A percentile compares a stretch with the other conserved stretches of the same genome.
These are phyloP conservation scores for Urocolius indicus DNA, from an alignment of 2,113 vertebrate genomes.

Conservation along the genomic window DNA sequence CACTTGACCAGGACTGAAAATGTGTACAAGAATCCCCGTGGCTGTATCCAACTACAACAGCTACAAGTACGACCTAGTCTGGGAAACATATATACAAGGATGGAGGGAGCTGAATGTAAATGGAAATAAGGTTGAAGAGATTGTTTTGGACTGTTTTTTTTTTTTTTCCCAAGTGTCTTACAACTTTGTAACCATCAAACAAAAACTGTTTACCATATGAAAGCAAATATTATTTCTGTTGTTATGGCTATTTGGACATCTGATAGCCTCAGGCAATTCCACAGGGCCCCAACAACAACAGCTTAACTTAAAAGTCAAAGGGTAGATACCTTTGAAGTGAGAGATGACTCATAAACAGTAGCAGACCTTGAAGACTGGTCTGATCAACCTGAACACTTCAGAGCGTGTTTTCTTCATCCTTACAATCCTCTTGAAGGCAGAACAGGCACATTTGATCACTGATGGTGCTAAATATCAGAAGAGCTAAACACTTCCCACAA, in stretches of 20 bases:
- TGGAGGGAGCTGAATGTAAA: not conserved
- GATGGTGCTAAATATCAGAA: not conserved
- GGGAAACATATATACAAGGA: not conserved
- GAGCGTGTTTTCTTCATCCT: not conserved
- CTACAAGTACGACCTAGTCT: not conserved
- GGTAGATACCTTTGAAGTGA: conserved; percentile 40
- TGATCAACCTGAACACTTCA: not conserved
- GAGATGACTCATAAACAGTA: conserved; percentile 22
- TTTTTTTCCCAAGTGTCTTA: not conserved
- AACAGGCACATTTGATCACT: not conserved
- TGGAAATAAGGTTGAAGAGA: not conserved
- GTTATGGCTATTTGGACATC: conserved; percentile 24
- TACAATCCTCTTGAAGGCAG: not conserved
- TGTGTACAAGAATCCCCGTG: not conserved
- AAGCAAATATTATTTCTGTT: conserved; percentile 56
- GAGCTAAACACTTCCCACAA: not conserved
- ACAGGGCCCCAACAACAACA: conserved; percentile 12
- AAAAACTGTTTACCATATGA: conserved; percentile 24
- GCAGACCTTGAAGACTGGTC: not conserved
- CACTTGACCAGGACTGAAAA: not conserved
- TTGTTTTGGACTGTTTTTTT: no score
- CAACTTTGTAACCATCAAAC: not conserved
- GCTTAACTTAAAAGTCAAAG: conserved; percentile 45
- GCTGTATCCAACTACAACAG: not conserved
- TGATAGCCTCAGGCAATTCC: conserved; percentile 17